Evolutionary conservation across 2,113 vertebrate species (phyloP), one percentile per base, ranked within the genome.

Genomic region (Varanus salvator): DNA sequence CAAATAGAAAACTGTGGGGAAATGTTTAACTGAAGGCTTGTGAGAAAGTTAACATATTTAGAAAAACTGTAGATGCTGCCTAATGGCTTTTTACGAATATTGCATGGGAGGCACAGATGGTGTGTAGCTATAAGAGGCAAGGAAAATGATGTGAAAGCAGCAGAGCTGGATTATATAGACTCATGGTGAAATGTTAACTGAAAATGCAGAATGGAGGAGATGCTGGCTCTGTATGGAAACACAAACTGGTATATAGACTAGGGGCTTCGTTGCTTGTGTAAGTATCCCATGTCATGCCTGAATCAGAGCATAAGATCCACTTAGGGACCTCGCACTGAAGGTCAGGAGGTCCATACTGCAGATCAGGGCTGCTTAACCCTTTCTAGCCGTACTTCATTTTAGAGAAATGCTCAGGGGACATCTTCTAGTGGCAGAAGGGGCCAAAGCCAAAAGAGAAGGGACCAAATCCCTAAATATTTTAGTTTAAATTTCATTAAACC

Each of bases 81-180:
- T 95, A 93, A 91, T 93, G 95, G 94, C 93, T 94, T 94, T 96
- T 96, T 94, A 94, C 93, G 89, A 94, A 91, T 87, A 87, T 89
- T 87, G 88, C 91, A 95, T 94, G 91, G 95, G 93, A 95, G 94
- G 93, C 94, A 93, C 96, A 95, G 95, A 95, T 96, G 94, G 94
- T 96, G 95, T 93, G 93, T 93, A 90, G 93, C 95, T 91, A 92
- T 96, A 92, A 92, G 94, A 96, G 94, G 92, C 44, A 31, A 92
- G 92, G 94, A 94, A 91, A 92, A 86, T 3, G 81, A 29, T 31
- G 91, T 27, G 0, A 83, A 44, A 0, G 69, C 50, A 93, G 81
- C 80, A 90, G 91, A 91, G 82, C 86, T 87, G 90, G 91, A 94
- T 95, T 94, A 60, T 71, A 90, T 83, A 88, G 89, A 90, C 92